Evolutionary conservation across 2,797 vertebrate genomes (phyloP).

Genomic region (Loriculus beryllinus): DNA sequence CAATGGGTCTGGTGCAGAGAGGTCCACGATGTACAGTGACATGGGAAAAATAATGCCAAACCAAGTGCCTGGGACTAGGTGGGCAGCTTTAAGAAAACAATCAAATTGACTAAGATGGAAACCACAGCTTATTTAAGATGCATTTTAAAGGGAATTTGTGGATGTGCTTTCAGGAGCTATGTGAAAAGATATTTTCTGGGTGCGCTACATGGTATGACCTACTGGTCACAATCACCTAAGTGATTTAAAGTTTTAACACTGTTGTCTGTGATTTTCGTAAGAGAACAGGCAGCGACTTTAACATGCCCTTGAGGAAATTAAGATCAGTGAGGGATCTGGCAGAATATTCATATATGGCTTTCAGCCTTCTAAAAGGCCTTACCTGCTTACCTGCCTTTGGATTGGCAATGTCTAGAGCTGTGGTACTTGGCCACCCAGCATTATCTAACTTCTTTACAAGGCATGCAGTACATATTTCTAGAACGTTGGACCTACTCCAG

Average conservation of each 20-base stretch:
- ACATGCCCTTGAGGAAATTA: conserved; percentile 20
- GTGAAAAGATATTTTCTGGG: background rate
- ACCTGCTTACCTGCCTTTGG: background rate
- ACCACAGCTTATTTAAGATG: background rate
- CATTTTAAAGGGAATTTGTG: background rate
- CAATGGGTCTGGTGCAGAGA: background rate
- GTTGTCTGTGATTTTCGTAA: background rate
- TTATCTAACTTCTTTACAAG: conserved; percentile 25
- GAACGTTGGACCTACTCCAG: conserved; percentile 31
- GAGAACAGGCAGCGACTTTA: background rate
- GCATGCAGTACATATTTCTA: conserved; percentile 4
- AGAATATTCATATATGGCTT: background rate
- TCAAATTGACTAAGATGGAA: background rate
- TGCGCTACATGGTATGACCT: background rate
- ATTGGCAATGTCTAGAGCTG: background rate
- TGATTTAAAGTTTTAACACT: background rate
- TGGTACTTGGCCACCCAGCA: background rate
- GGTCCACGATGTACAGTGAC: background rate
- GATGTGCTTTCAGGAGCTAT: background rate
- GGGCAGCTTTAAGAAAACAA: background rate
- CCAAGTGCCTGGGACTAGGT: background rate
- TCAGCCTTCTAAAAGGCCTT: background rate
- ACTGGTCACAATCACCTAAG: background rate
- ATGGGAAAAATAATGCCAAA: background rate
- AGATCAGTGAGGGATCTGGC: background rate